Evolutionary conservation across 2,888 invertebrate genomes (phyloP).

Genomic region (Brachynemurus nebulosus): DNA sequence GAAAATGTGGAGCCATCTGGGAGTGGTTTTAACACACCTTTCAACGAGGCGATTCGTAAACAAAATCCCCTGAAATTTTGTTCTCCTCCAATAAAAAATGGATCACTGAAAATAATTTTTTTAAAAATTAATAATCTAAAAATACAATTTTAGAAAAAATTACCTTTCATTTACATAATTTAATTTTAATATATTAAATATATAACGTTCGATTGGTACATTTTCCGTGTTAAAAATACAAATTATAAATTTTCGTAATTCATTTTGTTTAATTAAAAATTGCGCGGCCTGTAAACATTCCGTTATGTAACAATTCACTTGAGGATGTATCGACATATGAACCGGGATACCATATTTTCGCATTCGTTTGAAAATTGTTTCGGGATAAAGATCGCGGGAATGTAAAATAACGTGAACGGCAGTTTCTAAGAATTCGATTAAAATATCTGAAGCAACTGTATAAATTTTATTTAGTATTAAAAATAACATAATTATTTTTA

Average conservation of each 20-base stretch:
- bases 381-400: slow-evolving; percentile 46
- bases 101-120: slow-evolving; percentile 30
- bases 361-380: slow-evolving; percentile 43
- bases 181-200: slow-evolving; percentile 31
- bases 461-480: too few relatives aligned
- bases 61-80: slow-evolving; percentile 45
- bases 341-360: slow-evolving; percentile 49
- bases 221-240: slow-evolving; percentile 35
- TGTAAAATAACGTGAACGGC: slow-evolving; percentile 49
- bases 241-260: slow-evolving; percentile 37
- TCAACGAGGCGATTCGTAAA: slow-evolving; percentile 38
- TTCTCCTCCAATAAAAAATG: slow-evolving; percentile 46
- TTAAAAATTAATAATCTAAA: neutral
- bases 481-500: too few relatives aligned
- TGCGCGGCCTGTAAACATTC: slow-evolving; percentile 37
- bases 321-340: slow-evolving; percentile 46
- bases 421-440: slow-evolving; percentile 52
- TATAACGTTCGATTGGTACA: slow-evolving; percentile 32
- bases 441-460: slow-evolving; percentile 37
- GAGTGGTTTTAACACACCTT: slow-evolving; percentile 34
- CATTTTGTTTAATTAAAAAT: slow-evolving; percentile 36
- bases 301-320: slow-evolving; percentile 47
- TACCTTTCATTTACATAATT: slow-evolving; percentile 23
- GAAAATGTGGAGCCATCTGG: slow-evolving; percentile 43
- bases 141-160: slow-evolving; percentile 10